Percentiles rank a stretch among this genome's conserved stretches.
These are phyloP conservation scores for Poecilobothrus nobilitatus DNA, from an alignment of 2,888 invertebrate species.

Conservation along the genomic window DNA sequence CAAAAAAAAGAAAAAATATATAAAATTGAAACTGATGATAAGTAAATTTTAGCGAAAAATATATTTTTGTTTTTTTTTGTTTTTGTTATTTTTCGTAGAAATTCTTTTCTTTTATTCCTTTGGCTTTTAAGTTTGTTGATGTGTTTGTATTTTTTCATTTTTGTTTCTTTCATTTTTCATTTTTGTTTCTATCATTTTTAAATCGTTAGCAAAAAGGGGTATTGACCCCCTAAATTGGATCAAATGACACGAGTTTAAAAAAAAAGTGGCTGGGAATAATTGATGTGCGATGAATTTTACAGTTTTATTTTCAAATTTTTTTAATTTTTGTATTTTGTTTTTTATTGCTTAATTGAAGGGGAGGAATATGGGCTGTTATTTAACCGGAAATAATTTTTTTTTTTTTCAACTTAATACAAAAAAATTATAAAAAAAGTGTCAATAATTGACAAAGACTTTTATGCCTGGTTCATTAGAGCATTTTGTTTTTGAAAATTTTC, in stretches of 20 bases:
- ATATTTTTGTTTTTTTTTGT: not conserved
- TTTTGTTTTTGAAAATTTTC: too few species aligned
- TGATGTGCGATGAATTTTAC: not conserved
- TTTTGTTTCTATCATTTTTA: not conserved
- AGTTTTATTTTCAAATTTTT: not conserved
- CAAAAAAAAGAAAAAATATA: too few species aligned
- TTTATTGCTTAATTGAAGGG: not conserved
- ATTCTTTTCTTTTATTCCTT: not conserved
- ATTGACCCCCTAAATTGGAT: slow-evolving; percentile 9
- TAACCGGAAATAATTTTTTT: not conserved
- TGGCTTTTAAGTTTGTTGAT: not conserved
- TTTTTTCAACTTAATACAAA: not conserved
- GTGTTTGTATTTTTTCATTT: too few species aligned
- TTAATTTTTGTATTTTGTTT: not conserved
- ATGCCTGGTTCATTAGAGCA: not conserved
- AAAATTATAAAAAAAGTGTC: not conserved
- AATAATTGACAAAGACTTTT: not conserved
- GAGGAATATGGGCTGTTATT: not conserved
- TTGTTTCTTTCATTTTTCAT: not conserved
- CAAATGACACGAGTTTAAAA: slow-evolving; percentile 8
- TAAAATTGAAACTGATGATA: too few species aligned
- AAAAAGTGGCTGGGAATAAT: not conserved
- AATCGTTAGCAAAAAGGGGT: slow-evolving; percentile 1
- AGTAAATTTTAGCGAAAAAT: too few species aligned
- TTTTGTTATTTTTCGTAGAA: not conserved